Base-by-base conservation (phyloP, 2,797 vertebrate species). In the Serranus cabrilla region DNA sequence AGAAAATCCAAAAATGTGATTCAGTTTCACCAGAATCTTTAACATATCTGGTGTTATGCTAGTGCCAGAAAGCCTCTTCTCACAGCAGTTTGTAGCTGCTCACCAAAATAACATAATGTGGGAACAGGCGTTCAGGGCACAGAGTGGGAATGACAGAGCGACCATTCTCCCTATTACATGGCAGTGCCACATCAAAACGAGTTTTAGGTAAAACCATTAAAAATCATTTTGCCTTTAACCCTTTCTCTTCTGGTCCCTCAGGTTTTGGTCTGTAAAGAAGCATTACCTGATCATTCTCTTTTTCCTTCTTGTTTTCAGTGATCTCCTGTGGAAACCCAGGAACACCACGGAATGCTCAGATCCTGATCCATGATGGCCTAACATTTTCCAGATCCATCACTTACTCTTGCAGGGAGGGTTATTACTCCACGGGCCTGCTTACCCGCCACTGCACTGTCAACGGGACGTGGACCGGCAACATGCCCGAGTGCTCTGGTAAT, bases 371-470 rank as follows among this genome's bases (percentile, higher is more conserved):
- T 1, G 98, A 99, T 0, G 97, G 97, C 74, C 92, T 99, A 71
- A 93, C 96, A 0, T 99, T 99, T 92, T 97, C 97, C 82, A 97
- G 95, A 81, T 99, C 98, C 63, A 96, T 99, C 43, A 96, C 97
- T 17, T 99, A 99, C 2, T 76, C 96, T 66, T 99, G 98, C 86
- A 95, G 98, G 39, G 97, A 99, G 50, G 98, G 98, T 0, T 99
- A 97, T 82, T 99, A 97, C 17, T 98, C 97, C 27, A 97, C 96
- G 0, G 97, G 98, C 23, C 93, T 99, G 86, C 96, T 99, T 61
- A 98, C 97, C 78, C 93, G 98, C n/a, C 98, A 99, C 92, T 99
- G 98, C 86, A 99, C 97, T 0, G 97, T 99, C 61, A 99, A 99
- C 0, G 98, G 97, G 17, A 99, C 97, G 18, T 99, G 98, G 98